Evolutionary conservation across 2,888 invertebrate genomes (phyloP).

Genomic region (Tinea semifulvella): DNA sequence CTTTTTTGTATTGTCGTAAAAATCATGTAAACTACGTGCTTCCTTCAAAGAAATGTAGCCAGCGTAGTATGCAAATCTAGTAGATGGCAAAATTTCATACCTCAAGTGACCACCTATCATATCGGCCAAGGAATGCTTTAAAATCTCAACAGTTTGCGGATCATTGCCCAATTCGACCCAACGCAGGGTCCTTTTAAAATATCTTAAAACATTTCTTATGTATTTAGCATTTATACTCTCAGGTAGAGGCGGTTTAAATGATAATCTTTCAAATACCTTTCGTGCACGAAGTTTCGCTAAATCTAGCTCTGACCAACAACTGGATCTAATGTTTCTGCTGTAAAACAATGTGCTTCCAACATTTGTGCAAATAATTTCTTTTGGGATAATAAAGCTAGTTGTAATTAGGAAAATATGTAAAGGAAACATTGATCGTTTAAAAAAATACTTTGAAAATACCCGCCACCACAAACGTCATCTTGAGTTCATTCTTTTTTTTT

Average conservation of each 20-base stretch:
- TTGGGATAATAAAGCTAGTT: too few species aligned
- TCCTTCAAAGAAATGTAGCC: constrained; percentile 45
- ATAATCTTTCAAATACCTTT: constrained; percentile 37
- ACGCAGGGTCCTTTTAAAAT: constrained; percentile 34
- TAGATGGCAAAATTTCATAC: constrained; percentile 42
- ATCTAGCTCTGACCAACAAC: constrained; percentile 47
- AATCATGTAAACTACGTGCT: constrained; percentile 37
- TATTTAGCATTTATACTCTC: constrained; percentile 37
- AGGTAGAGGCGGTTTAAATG: constrained; percentile 33
- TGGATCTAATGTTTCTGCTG: constrained; percentile 24
- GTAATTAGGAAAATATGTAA: too few species aligned
- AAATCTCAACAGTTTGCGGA: constrained; percentile 24
- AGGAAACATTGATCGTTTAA: too few species aligned
- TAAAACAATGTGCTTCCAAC: constrained; percentile 45
- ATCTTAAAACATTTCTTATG: constrained; percentile 34
- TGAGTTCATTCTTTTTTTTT: too few species aligned
- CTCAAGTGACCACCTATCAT: constrained; percentile 49
- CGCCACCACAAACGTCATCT: too few species aligned
- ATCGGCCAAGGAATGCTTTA: constrained; percentile 43
- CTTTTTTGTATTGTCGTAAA: constrained; percentile 35
- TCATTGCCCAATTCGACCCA: constrained; percentile 27
- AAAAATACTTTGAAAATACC: too few species aligned
- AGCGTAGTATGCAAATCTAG: constrained; percentile 51
- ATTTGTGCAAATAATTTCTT: constrained; percentile 20
- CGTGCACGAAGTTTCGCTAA: constrained; percentile 42